phyloP scores from a whole-genome alignment of 1,140 invertebrate genomes.

The Panulirus ornatus region DNA sequence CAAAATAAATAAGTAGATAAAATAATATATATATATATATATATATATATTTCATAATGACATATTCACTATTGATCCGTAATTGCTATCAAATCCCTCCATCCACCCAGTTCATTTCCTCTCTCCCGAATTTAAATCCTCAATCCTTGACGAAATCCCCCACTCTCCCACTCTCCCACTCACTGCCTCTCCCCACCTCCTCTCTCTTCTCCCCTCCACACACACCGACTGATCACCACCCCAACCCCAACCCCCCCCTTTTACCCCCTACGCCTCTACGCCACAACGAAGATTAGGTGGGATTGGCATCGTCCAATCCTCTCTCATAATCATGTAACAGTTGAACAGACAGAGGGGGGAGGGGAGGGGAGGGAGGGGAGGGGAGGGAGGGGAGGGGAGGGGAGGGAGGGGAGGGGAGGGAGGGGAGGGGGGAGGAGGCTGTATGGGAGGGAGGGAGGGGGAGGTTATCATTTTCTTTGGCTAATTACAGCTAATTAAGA shows the following conservation, averaged over 20 bases:
- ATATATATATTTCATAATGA: no score
- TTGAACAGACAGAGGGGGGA: neutral
- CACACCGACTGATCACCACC: neutral
- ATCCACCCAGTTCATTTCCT: conserved; percentile 8
- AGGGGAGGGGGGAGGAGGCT: neutral
- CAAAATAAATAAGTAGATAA: no score
- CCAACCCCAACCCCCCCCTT: neutral
- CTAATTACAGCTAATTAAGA: no score
- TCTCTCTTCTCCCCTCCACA: neutral
- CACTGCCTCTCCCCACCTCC: neutral
- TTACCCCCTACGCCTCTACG: no score
- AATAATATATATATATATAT: no score
- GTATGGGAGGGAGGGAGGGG: no score
- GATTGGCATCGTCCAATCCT: neutral
- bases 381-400: neutral
- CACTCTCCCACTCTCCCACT: conserved; percentile 5
- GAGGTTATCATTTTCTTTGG: no score
- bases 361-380: neutral
- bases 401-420: neutral
- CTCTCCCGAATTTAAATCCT: conserved; percentile 39
- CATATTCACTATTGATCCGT: no score
- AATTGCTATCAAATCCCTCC: neutral
- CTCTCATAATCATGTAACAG: neutral
- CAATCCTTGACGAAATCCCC: conserved; percentile 4
- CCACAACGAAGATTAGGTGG: no score